Percentiles rank a stretch among this genome's conserved stretches.
These are phyloP conservation scores for Vesta saturnalis DNA, from an alignment of 2,888 invertebrate species.

Conservation along the genomic window DNA sequence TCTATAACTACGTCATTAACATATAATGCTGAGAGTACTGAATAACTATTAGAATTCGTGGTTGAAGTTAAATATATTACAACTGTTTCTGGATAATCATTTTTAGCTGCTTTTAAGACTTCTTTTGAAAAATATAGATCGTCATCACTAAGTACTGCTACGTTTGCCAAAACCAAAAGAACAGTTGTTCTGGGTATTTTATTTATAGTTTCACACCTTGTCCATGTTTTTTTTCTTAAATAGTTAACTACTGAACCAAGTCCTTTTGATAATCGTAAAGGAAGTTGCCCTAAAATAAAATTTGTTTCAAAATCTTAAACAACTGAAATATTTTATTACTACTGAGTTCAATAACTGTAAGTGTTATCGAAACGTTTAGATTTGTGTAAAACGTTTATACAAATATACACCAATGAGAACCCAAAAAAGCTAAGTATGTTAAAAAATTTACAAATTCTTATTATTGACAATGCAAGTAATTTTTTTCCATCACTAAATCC, in stretches of 20 bases:
- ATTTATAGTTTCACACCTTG: slow-evolving; percentile 54
- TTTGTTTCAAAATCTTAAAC: too few species aligned
- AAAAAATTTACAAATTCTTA: too few species aligned
- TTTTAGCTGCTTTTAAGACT: slow-evolving; percentile 63
- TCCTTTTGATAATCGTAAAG: slow-evolving; percentile 64
- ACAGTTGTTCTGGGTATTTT: slow-evolving; percentile 64
- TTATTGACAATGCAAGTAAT: too few species aligned
- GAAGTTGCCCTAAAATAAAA: slow-evolving; percentile 65
- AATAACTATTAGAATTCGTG: slow-evolving; percentile 58
- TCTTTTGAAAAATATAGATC: slow-evolving; percentile 62
- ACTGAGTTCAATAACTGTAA: too few species aligned
- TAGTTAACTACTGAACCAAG: slow-evolving; percentile 64
- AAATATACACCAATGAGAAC: too few species aligned
- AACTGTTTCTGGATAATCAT: slow-evolving; percentile 65
- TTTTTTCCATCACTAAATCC: too few species aligned
- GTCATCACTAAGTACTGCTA: slow-evolving; percentile 61
- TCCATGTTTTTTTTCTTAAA: slow-evolving; percentile 62
- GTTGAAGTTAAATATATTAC: slow-evolving; percentile 66
- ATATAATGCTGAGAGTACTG: slow-evolving; percentile 63
- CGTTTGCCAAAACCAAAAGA: slow-evolving; percentile 66
- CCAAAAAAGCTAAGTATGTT: too few species aligned
- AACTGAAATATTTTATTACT: too few species aligned
- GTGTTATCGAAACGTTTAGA: too few species aligned
- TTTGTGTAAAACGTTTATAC: too few species aligned
- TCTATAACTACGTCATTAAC: slow-evolving; percentile 65